Conservation (phyloP, 2,888 invertebrate species). For the Zonitis immaculata region DNA sequence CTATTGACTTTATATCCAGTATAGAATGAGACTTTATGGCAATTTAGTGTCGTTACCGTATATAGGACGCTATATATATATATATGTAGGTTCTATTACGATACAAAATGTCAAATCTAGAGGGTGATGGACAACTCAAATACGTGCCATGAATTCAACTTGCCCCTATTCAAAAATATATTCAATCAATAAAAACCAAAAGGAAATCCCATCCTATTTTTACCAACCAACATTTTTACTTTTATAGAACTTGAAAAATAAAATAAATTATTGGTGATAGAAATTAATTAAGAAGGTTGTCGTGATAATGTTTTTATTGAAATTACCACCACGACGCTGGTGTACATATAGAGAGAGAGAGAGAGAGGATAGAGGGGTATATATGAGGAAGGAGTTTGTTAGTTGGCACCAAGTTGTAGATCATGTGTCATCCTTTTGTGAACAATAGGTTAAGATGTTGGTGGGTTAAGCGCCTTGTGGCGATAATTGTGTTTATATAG, state of each 20-base stretch:
- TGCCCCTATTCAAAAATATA: conserved; percentile 24
- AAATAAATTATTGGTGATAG: too few species aligned
- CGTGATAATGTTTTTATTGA: too few species aligned
- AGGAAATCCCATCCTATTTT: neutral
- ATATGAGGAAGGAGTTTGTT: too few species aligned
- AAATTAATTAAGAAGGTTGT: too few species aligned
- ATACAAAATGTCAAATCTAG: conserved; percentile 43
- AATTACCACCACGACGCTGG: too few species aligned
- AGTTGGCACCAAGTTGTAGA: too few species aligned
- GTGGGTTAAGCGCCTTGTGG: conserved; percentile 40
- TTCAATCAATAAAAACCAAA: conserved; percentile 22
- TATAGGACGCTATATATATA: conserved; percentile 39
- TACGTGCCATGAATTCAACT: conserved; percentile 37
- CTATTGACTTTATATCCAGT: conserved; percentile 46
- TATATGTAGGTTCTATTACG: conserved; percentile 41
- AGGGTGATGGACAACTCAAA: conserved; percentile 42
- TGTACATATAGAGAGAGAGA: too few species aligned
- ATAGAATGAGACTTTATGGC: conserved; percentile 48
- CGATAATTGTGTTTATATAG: conserved; percentile 47
- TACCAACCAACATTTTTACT: too few species aligned
- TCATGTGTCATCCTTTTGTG: conserved; percentile 38
- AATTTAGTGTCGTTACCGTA: conserved; percentile 39
- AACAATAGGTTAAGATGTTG: conserved; percentile 31
- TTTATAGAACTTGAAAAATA: too few species aligned
- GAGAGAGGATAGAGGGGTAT: too few species aligned